A percentile compares a stretch with the other conserved stretches of the same genome.
These are phyloP conservation scores for Coluber constrictor DNA, from an alignment of 2,797 vertebrate genomes.

Conservation along the genomic window DNA sequence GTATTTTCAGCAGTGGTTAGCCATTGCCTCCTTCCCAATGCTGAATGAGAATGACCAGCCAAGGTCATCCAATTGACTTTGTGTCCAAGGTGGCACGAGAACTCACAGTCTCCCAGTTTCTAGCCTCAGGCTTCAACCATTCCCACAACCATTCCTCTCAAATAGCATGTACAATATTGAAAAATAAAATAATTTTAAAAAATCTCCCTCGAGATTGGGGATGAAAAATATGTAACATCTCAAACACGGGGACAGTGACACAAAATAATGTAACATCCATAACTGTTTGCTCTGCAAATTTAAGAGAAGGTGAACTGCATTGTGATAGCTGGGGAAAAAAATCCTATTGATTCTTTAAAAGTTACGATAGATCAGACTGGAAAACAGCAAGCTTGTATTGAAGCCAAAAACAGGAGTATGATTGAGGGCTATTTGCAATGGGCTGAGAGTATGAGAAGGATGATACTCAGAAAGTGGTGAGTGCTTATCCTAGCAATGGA, in stretches of 20 bases:
- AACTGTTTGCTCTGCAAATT: background rate
- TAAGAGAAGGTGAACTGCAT: background rate
- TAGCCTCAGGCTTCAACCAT: background rate
- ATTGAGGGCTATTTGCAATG: background rate
- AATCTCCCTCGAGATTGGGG: background rate
- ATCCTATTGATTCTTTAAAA: background rate
- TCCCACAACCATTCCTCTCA: background rate
- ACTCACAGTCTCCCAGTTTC: background rate
- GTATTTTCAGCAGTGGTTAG: background rate
- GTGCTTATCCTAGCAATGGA: background rate
- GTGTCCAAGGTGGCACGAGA: background rate
- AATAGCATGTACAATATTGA: background rate
- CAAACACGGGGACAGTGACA: background rate
- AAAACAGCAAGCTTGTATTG: background rate
- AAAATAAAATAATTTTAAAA: background rate
- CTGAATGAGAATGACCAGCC: background rate
- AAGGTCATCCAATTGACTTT: background rate
- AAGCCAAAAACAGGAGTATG: background rate
- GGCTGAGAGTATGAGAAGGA: background rate
- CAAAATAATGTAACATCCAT: background rate
- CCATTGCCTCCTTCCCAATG: background rate
- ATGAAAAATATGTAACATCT: background rate
- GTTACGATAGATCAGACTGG: background rate
- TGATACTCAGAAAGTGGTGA: background rate
- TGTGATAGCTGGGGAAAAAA: background rate